phyloP scores from a whole-genome alignment of 1,140 invertebrate species.

The Probaryconus sp. region DNA sequence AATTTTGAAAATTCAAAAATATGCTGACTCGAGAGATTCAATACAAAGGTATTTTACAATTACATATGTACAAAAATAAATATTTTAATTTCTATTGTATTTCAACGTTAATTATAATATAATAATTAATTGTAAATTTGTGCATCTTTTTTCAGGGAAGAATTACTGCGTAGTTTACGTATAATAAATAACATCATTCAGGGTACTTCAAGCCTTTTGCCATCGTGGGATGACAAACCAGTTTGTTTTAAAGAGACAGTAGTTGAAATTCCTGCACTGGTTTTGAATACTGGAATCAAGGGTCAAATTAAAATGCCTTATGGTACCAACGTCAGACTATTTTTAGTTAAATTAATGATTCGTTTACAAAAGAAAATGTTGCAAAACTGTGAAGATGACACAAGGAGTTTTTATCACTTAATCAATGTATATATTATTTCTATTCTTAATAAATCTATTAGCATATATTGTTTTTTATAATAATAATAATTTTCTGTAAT shows the following conservation, averaged over 20 bases:
- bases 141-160: conserved; percentile 69
- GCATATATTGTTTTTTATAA: no score
- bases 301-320: conserved; percentile 80
- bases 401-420: conserved; percentile 83
- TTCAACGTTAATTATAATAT: no score
- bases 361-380: conserved; percentile 81
- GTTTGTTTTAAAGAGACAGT: conserved; percentile 75
- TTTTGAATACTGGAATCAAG: conserved; percentile 72
- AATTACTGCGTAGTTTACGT: conserved; percentile 76
- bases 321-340: conserved; percentile 81
- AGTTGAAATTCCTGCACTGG: conserved; percentile 70
- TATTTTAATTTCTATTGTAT: conserved; percentile 1
- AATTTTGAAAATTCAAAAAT: conserved; percentile 78
- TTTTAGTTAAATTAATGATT: conserved; percentile 79
- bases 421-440: conserved; percentile 73
- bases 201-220: conserved; percentile 80
- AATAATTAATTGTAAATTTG: conserved; percentile 53
- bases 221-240: conserved; percentile 81
- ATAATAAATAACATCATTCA: conserved; percentile 71
- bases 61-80: conserved; percentile 32
- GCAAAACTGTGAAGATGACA: conserved; percentile 85
- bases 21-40: conserved; percentile 70
- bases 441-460: no score
- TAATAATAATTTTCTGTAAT: no score
- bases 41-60: conserved; percentile 68